Evolutionary conservation across 2,113 vertebrate species (phyloP).

Genomic region (Sander lucioperca): DNA sequence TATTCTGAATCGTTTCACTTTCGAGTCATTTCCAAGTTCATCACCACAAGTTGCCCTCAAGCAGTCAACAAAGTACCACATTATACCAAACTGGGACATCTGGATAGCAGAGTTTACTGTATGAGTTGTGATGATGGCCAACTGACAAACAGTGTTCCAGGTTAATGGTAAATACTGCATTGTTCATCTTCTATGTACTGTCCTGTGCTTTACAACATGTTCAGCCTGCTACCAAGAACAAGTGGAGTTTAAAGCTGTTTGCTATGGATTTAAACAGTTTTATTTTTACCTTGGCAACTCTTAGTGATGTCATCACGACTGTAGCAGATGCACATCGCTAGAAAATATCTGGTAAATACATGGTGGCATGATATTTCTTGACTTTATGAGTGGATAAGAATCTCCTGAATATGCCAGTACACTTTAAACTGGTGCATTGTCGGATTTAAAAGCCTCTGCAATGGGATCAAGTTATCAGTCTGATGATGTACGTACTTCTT

Average conservation of each 20-base stretch:
- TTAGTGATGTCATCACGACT: not conserved
- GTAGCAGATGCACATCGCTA: not conserved
- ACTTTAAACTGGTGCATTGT: not conserved
- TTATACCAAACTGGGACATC: not conserved
- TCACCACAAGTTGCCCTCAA: not conserved
- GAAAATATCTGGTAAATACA: not conserved
- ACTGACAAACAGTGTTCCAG: not conserved
- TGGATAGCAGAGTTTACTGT: not conserved
- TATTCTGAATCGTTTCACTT: not conserved
- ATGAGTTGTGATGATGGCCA: constrained; percentile 7
- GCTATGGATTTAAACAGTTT: not conserved
- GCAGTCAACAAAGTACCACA: not conserved
- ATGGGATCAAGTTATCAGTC: not conserved
- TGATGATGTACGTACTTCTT: not conserved
- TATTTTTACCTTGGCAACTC: not conserved
- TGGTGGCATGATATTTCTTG: not conserved
- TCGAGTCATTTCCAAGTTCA: not conserved
- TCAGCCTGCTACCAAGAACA: not conserved
- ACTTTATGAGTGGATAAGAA: not conserved
- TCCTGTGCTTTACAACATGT: not conserved
- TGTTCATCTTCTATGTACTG: not conserved
- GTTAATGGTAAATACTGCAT: constrained; percentile 6
- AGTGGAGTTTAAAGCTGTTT: not conserved
- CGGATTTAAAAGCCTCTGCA: not conserved
- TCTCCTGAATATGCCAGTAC: not conserved